Evolutionary conservation across 2,113 vertebrate genomes (phyloP).

Genomic region (Hyla sarda): DNA sequence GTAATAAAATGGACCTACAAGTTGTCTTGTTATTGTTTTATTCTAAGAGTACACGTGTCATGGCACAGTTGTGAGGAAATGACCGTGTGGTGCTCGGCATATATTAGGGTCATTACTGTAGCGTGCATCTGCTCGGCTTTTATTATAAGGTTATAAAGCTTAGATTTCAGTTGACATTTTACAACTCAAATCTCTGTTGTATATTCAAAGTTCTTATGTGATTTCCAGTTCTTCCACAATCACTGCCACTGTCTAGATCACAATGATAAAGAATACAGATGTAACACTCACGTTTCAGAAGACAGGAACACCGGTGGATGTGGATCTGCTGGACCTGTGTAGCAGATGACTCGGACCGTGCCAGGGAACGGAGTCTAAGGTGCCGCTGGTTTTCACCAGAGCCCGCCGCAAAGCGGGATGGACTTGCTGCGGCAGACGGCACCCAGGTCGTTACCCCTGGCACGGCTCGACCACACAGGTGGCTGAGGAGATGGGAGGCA

Average conservation of each 20-base stretch:
- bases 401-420: too few species aligned
- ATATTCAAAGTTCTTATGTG: not conserved
- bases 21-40: conserved; percentile 1
- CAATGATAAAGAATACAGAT: not conserved
- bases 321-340: too few species aligned
- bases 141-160: conserved; percentile 15
- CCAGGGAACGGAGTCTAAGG: too few species aligned
- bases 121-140: conserved; percentile 11
- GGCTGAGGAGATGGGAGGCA: too few species aligned
- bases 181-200: conserved; percentile 4
- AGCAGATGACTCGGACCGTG: too few species aligned
- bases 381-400: too few species aligned
- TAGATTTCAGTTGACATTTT: conserved; percentile 19
- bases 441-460: too few species aligned
- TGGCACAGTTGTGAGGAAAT: conserved; percentile 18
- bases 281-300: too few species aligned
- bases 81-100: not conserved
- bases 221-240: not conserved
- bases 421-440: too few species aligned
- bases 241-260: not conserved
- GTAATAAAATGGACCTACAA: not conserved
- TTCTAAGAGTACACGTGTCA: not conserved
- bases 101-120: conserved; percentile 11
- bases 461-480: too few species aligned
- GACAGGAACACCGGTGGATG: too few species aligned